These are phyloP conservation scores for Lasioglossum malachurum DNA, from an alignment of 2,888 invertebrate genomes.

Conservation along the genomic window DNA sequence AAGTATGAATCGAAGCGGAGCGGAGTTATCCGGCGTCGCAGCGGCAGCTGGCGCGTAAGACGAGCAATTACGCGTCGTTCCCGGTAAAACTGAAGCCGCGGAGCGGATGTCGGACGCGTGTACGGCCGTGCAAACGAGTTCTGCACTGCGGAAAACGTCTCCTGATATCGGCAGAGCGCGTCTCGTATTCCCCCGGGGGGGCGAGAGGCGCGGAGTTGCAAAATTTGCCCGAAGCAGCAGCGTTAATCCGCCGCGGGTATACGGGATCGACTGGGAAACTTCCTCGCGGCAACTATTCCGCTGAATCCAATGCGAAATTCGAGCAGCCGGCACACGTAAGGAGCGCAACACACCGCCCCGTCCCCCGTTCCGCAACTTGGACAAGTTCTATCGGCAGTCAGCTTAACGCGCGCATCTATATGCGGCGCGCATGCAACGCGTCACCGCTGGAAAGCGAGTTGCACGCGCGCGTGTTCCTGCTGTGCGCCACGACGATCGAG, in stretches of 20 bases:
- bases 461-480: constrained; percentile 40
- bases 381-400: constrained; percentile 59
- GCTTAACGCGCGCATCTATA: constrained; percentile 58
- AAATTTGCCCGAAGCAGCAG: constrained; percentile 15
- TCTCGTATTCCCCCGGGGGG: not conserved
- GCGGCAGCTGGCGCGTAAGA: not conserved
- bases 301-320: constrained; percentile 47
- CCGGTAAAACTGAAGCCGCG: not conserved
- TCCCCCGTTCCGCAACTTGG: constrained; percentile 36
- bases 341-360: constrained; percentile 25
- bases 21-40: not conserved
- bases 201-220: not conserved
- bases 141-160: constrained; percentile 17
- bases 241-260: constrained; percentile 35
- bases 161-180: constrained; percentile 4
- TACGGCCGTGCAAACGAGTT: not conserved
- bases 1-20: not conserved
- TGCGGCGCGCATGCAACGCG: constrained; percentile 50
- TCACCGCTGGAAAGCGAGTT: constrained; percentile 9
- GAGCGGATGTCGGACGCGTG: not conserved
- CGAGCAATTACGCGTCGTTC: not conserved
- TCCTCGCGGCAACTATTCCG: constrained; percentile 45
- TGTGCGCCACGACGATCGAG: constrained; percentile 26
- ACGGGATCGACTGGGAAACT: constrained; percentile 36
- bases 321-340: constrained; percentile 50